Percentiles rank a stretch among this genome's conserved stretches.
These are phyloP conservation scores for Microplitis mediator DNA, from an alignment of 1,140 invertebrate species.

Conservation along the genomic window DNA sequence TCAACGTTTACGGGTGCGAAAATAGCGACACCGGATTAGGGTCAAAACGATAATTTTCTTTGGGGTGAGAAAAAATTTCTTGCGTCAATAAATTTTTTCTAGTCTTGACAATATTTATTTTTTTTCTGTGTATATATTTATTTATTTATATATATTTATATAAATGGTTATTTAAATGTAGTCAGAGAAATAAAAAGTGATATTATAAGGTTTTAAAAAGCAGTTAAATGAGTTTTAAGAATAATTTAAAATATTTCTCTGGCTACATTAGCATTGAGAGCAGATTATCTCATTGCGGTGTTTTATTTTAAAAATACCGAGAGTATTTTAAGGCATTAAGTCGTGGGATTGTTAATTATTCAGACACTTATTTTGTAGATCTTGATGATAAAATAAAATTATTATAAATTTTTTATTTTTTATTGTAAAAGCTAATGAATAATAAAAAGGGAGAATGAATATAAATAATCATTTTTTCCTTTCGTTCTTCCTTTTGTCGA, in stretches of 20 bases:
- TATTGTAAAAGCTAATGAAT: background rate
- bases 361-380: slow-evolving; percentile 13
- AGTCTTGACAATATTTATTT: no score
- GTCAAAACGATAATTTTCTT: no score
- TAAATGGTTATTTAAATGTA: background rate
- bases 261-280: slow-evolving; percentile 7
- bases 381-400: slow-evolving; percentile 1
- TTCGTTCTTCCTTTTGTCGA: no score
- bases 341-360: slow-evolving; percentile 13
- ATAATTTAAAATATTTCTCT: slow-evolving; percentile 14
- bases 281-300: background rate
- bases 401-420: background rate
- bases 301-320: background rate
- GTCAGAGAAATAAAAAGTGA: background rate
- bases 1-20: no score
- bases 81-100: no score
- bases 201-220: no score
- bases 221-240: background rate
- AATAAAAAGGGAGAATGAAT: slow-evolving; percentile 21
- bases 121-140: background rate
- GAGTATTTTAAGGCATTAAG: background rate
- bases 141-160: slow-evolving; percentile 6
- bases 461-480: no score
- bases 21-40: no score
- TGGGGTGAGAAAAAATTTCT: no score